Percentiles rank a stretch among this genome's conserved stretches.
These are phyloP conservation scores for Tortrix viridana DNA, from an alignment of 2,888 invertebrate genomes.

Conservation along the genomic window DNA sequence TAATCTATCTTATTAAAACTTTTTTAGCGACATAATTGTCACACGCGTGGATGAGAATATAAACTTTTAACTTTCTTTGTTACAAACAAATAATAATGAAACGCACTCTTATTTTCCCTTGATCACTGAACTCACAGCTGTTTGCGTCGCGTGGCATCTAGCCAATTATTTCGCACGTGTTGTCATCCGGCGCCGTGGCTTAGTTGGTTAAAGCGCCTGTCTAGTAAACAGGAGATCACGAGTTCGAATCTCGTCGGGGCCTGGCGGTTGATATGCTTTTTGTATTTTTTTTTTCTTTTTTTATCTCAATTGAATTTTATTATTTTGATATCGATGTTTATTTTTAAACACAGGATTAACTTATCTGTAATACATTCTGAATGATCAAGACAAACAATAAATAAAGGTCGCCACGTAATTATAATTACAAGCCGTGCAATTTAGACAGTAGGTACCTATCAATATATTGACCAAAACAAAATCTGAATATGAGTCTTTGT, in stretches of 20 bases:
- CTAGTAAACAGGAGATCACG: conserved; percentile 91
- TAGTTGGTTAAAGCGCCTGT: conserved; percentile 90
- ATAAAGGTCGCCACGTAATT: too few relatives aligned
- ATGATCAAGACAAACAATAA: too few relatives aligned
- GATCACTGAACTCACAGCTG: background rate
- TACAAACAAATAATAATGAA: background rate
- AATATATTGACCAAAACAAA: too few relatives aligned
- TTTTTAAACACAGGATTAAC: too few relatives aligned
- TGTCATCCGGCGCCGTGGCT: conserved; percentile 85
- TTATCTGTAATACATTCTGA: too few relatives aligned
- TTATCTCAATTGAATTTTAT: background rate
- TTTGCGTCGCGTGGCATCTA: background rate
- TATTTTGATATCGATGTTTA: too few relatives aligned
- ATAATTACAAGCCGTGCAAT: too few relatives aligned
- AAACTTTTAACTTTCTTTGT: background rate
- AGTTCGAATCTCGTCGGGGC: conserved; percentile 90
- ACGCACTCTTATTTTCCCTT: background rate
- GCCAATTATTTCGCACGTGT: conserved; percentile 25
- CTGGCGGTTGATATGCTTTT: conserved; percentile 52
- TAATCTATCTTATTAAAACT: too few relatives aligned
- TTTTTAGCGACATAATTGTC: too few relatives aligned
- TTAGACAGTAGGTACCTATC: too few relatives aligned
- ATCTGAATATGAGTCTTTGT: too few relatives aligned
- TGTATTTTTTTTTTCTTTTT: conserved; percentile 4
- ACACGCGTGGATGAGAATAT: too few relatives aligned